Base-by-base conservation (phyloP, 2,113 vertebrate species). In the Percopsis transmontana region DNA sequence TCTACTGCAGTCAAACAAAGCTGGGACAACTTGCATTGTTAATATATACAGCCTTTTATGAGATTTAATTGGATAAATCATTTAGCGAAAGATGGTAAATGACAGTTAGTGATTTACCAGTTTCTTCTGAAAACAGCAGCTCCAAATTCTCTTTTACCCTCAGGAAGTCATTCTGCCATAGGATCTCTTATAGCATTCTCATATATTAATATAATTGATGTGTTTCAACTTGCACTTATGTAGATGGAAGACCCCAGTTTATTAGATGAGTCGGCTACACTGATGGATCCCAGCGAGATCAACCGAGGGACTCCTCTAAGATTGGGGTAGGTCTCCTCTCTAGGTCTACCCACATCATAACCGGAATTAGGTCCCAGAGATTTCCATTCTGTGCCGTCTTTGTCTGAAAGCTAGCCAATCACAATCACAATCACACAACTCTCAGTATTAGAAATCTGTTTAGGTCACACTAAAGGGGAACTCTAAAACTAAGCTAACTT, bases 191-290 rank as follows among this genome's bases (percentile, higher is more conserved):
- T 33, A 6, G 27, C 27, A 33, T 33, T 33, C 27, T 33, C 27
- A 33, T 33, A 33, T 33, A 33, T 33, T 33, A 14, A 45, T 12
- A 45, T 45, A 16, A 16, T 45, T 47, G 45, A 55, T 56, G 4
- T 15, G 65, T 40, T 80, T 81, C 14, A 10, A 55, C 19, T 66
- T 1, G 1, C 56, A 65, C 7, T 93, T 86, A 74, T 94, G 87
- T 93, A 99, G 97, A 98, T 99, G 97, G 97, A 98, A 91, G 97
- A 99, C 92, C 97, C 97, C 84, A 95, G 96, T 77, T 90, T 99
- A 87, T 86, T 99, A 91, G 96, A 99, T 85, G 97, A 99, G 67
- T 95, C 96, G 0, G 95, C 95, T 5, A 94, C 89, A 0, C 94
- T 95, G 33, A 58, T 99, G 91, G 97, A 99, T 18, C 95, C 96